These are phyloP conservation scores for Bedellia somnulentella DNA, from an alignment of 2,888 invertebrate species.

Conservation along the genomic window DNA sequence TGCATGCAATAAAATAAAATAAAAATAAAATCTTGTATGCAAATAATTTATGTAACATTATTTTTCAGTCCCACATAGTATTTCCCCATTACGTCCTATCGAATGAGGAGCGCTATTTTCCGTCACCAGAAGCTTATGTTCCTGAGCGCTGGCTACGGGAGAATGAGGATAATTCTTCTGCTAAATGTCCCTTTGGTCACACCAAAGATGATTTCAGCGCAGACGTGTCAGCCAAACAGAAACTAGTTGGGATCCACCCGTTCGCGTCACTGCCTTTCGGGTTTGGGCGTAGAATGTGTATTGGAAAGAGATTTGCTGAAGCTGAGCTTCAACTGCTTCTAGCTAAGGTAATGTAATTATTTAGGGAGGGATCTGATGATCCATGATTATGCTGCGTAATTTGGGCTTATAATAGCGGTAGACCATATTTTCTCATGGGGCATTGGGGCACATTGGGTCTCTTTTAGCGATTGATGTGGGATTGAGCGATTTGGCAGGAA, in stretches of 20 bases:
- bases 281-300: conserved; percentile 74
- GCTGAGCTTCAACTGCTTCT: conserved; percentile 73
- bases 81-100: conserved; percentile 79
- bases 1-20: too few species aligned
- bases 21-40: too few species aligned
- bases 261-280: conserved; percentile 77
- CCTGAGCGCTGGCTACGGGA: conserved; percentile 80
- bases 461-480: too few species aligned
- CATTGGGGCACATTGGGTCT: too few species aligned
- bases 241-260: conserved; percentile 67
- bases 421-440: too few species aligned
- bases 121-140: conserved; percentile 67
- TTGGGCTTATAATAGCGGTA: too few species aligned
- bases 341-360: conserved; percentile 70
- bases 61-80: conserved; percentile 73
- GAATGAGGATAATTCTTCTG: not conserved
- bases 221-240: conserved; percentile 39
- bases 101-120: conserved; percentile 71
- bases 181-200: conserved; percentile 11
- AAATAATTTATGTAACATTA: too few species aligned
- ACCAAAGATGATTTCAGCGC: too few species aligned
- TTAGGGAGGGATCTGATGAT: too few species aligned
- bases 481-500: too few species aligned
- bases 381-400: too few species aligned
- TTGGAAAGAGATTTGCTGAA: conserved; percentile 81